phyloP scores from a whole-genome alignment of 2,888 invertebrate genomes.

The Orchesellides sinensis region DNA sequence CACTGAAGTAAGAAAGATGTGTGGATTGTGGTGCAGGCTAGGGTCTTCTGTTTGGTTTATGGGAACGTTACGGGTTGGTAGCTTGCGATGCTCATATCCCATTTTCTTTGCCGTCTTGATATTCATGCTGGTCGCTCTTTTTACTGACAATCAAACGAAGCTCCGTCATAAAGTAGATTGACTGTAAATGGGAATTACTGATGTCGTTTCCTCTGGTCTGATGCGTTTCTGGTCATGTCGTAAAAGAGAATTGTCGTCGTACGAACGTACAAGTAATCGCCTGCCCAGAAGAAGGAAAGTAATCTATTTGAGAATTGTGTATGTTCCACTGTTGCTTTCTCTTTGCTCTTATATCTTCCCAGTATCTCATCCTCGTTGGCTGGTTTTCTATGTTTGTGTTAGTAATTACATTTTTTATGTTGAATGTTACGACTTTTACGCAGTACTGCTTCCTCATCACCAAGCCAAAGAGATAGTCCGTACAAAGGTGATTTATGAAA shows the following conservation, averaged over 20 bases:
- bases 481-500: slow-evolving; percentile 4
- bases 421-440: not conserved
- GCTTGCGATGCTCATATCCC: not conserved
- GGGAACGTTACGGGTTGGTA: not conserved
- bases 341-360: no score
- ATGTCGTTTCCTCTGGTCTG: slow-evolving; percentile 18
- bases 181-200: slow-evolving; percentile 34
- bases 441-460: not conserved
- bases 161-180: slow-evolving; percentile 31
- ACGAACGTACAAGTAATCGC: no score
- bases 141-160: slow-evolving; percentile 30
- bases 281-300: no score
- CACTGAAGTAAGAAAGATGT: not conserved
- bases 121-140: not conserved
- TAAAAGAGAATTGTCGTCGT: slow-evolving; percentile 5
- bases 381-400: no score
- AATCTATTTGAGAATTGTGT: no score
- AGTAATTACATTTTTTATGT: slow-evolving; percentile 9
- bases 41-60: not conserved
- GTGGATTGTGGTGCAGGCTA: no score
- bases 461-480: not conserved
- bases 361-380: no score
- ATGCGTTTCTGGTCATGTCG: slow-evolving; percentile 28
- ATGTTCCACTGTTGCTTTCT: no score
- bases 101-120: not conserved